Evolutionary conservation across 2,888 invertebrate species (phyloP).

Genomic region (Prosopocoilus inquinatus): DNA sequence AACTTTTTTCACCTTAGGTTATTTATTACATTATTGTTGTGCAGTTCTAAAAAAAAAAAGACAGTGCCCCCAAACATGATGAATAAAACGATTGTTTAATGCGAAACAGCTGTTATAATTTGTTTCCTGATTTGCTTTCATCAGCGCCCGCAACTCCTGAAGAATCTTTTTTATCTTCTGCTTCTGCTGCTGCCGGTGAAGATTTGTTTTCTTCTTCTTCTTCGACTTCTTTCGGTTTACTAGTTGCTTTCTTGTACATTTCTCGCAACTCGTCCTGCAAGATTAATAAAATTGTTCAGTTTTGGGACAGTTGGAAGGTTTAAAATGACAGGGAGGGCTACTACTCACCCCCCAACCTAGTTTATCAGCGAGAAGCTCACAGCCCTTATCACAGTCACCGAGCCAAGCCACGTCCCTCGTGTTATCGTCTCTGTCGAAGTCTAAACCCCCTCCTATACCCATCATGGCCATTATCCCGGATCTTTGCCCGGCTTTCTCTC

Average conservation of each 20-base stretch:
- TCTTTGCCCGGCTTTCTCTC: constrained; percentile 67
- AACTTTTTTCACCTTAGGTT: background rate
- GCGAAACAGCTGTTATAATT: background rate
- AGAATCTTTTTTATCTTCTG: background rate
- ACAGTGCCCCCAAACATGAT: background rate
- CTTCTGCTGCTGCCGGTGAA: background rate
- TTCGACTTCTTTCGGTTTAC: constrained; percentile 48
- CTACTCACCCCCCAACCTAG: constrained; percentile 69
- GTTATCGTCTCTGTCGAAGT: constrained; percentile 64
- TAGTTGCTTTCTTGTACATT: constrained; percentile 57
- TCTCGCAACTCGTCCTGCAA: constrained; percentile 62
- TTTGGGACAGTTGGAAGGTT: background rate
- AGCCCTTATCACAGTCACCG: constrained; percentile 83
- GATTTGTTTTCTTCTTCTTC: background rate
- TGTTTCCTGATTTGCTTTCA: background rate
- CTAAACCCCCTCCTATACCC: constrained; percentile 60
- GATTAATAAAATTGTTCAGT: constrained; percentile 3
- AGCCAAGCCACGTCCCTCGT: constrained; percentile 75
- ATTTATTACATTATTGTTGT: background rate
- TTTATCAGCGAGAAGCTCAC: constrained; percentile 68
- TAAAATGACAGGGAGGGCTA: constrained; percentile 1
- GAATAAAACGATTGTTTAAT: background rate
- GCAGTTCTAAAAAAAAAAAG: background rate
- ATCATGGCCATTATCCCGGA: constrained; percentile 44
- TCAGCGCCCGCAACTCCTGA: background rate